These are phyloP conservation scores for Seira sanloemensis DNA, from an alignment of 2,888 invertebrate species.

Conservation along the genomic window DNA sequence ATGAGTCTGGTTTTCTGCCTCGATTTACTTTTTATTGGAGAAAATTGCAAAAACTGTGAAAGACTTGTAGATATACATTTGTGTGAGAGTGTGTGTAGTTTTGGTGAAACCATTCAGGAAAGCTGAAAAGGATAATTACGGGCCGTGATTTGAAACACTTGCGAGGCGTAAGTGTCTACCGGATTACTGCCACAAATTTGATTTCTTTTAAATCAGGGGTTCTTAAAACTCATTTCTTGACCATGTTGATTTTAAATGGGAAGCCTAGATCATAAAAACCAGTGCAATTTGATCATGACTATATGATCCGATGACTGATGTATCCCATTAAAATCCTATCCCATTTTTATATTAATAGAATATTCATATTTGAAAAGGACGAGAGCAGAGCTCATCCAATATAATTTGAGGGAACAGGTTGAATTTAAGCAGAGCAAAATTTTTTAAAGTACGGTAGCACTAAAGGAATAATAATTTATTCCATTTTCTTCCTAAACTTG, in stretches of 20 bases:
- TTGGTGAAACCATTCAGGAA: neutral
- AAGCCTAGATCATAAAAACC: neutral
- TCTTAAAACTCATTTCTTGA: too few relatives aligned
- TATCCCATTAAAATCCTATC: neutral
- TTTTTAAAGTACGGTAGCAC: constrained; percentile 59
- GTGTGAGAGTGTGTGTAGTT: too few relatives aligned
- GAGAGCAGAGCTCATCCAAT: neutral
- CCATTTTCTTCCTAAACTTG: constrained; percentile 61
- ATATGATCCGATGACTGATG: neutral
- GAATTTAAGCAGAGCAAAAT: constrained; percentile 18
- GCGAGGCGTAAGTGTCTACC: neutral
- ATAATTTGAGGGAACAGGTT: constrained; percentile 30
- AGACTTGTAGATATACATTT: too few relatives aligned
- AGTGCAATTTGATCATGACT: neutral
- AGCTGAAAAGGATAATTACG: constrained; percentile 4
- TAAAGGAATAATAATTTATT: constrained; percentile 56
- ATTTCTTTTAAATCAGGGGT: too few relatives aligned
- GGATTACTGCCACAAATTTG: neutral
- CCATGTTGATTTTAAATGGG: neutral
- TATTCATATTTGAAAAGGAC: neutral
- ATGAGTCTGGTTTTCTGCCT: neutral
- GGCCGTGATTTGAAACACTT: neutral
- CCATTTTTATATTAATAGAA: constrained; percentile 1
- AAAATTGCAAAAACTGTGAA: neutral
- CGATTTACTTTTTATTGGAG: neutral